Base-by-base conservation (phyloP, 2,888 invertebrate species). In the Homarus gammarus region DNA sequence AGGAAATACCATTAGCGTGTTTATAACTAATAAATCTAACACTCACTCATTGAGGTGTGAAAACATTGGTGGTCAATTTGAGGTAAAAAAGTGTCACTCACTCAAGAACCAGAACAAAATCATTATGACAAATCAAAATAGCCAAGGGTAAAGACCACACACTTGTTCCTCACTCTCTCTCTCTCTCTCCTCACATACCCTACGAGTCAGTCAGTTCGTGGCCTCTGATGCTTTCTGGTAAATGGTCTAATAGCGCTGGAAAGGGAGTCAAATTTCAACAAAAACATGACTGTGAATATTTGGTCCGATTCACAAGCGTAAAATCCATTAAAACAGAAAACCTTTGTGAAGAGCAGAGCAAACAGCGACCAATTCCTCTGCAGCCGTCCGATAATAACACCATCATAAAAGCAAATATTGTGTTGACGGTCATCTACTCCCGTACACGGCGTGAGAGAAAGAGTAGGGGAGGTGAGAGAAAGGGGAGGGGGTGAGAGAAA, bases 341-440 rank as follows among this genome's bases (percentile, higher is more conserved):
- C 79, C 56, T 79, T 79, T 79, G 79, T 79, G 79, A 79, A 79
- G 61, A 79, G 78, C 22, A 38, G 79, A n/a, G 79, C 61, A 79
- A 79, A 79, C 79, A 79, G 10, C 38, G 56, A 44, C 61, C 56
- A 33, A 61, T 79, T 51, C 38, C 27, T 49, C 36, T 61, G 61
- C 61, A 38, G 12, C 38, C 44, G 51, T 79, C 36, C 79, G 38
- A 36, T 79, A 61, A 79, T 79, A 79, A 61, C 61, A 79, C 61
- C 61, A 79, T 79, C 79, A 61, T 61, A 61, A 79, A 61, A 38
- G 38, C 38, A 79, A 79, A 79, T 79, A 79, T 79, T 79, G 79
- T 61, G 79, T 27, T 27, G 2, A 5, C 6, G 64, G n/a, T 27
- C n/a, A 64, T 0, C 64, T 27, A n/a, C n/a, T 44, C 12, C 12